A percentile compares a stretch with the other conserved stretches of the same genome.
These are phyloP conservation scores for Tiliqua scincoides DNA, from an alignment of 2,113 vertebrate genomes.

Conservation along the genomic window DNA sequence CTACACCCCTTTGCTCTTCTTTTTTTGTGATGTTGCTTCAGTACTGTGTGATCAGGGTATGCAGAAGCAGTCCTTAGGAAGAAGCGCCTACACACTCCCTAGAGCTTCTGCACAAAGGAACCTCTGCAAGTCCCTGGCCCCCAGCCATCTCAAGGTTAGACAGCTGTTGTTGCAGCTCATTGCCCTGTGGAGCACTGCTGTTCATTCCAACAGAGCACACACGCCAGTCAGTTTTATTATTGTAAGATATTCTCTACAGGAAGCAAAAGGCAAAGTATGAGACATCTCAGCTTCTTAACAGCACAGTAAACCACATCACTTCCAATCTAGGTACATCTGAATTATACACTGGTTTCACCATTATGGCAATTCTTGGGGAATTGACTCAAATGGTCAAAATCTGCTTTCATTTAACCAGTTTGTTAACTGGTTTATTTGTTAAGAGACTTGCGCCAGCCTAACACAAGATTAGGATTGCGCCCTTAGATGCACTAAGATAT, in stretches of 20 bases:
- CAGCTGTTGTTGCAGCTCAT: not conserved
- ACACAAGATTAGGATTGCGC: no score
- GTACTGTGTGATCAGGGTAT: not conserved
- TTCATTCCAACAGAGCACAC: not conserved
- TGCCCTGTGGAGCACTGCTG: not conserved
- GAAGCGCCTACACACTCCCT: not conserved
- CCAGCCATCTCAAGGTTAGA: not conserved
- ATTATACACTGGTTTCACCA: not conserved
- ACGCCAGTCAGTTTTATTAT: not conserved
- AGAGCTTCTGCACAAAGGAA: not conserved
- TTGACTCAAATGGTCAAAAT: not conserved
- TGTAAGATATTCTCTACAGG: not conserved
- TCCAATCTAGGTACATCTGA: not conserved
- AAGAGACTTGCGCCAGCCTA: no score
- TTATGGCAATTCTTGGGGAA: not conserved
- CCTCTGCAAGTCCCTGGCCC: not conserved
- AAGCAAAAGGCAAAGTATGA: not conserved
- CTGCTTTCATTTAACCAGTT: not conserved
- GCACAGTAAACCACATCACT: not conserved
- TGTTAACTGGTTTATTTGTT: not conserved
- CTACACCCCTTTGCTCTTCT: not conserved
- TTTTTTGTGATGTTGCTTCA: not conserved
- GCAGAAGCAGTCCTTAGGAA: not conserved
- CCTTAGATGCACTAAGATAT: no score
- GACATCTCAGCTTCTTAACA: not conserved